Evolutionary conservation across 2,888 invertebrate species (phyloP).

Genomic region (Cheiracanthium punctorium): DNA sequence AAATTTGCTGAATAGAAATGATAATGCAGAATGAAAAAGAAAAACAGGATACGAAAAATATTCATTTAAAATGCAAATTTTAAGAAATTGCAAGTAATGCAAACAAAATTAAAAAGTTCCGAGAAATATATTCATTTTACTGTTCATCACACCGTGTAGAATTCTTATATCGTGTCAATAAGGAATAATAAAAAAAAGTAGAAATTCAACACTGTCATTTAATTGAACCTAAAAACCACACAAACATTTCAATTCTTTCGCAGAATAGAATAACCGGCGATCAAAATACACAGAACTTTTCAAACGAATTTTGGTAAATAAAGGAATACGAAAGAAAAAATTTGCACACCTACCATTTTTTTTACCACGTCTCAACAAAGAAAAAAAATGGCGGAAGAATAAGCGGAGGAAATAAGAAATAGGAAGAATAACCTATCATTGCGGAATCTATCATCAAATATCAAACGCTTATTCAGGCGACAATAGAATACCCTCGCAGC

Average conservation of each 20-base stretch:
- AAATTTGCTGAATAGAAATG: background rate
- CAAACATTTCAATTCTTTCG: background rate
- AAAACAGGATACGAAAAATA: background rate
- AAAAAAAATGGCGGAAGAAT: background rate
- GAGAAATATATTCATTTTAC: background rate
- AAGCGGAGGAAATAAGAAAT: background rate
- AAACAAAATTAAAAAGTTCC: background rate
- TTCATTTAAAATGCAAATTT: background rate
- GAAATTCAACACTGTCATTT: background rate
- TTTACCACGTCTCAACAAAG: background rate
- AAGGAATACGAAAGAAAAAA: background rate
- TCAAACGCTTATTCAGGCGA: conserved; percentile 48
- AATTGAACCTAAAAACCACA: background rate
- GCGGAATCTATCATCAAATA: conserved; percentile 51
- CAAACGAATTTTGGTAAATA: conserved; percentile 10
- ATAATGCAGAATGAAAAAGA: background rate
- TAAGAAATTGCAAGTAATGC: background rate
- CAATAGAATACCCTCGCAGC: conserved; percentile 36
- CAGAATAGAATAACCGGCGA: background rate
- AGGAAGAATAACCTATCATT: conserved; percentile 24
- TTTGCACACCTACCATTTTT: background rate
- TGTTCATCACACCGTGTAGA: background rate
- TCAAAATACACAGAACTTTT: conserved; percentile 1
- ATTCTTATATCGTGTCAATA: background rate
- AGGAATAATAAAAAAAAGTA: no score